Percentiles rank a stretch among this genome's conserved stretches.
Conservation (phyloP, 2,888 invertebrate genomes). For the Alcis repandata region DNA sequence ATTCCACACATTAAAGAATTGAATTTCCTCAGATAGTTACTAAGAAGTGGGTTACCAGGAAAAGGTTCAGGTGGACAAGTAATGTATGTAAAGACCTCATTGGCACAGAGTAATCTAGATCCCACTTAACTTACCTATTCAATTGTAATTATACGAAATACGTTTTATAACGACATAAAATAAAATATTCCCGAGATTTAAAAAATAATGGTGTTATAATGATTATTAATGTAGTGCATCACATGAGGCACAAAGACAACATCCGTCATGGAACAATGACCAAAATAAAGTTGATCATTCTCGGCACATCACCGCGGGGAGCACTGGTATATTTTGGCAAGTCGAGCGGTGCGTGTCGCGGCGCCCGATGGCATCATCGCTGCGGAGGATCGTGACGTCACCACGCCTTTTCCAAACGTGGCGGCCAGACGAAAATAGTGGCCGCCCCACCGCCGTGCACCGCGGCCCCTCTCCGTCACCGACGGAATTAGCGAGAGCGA, state of each 20-base stretch:
- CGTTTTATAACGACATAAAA: too few species aligned
- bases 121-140: too few species aligned
- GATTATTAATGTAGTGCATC: slow-evolving; percentile 14
- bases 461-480: slow-evolving; percentile 80
- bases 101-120: too few species aligned
- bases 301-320: slow-evolving; percentile 64
- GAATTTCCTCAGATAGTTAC: too few species aligned
- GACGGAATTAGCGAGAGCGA: slow-evolving; percentile 79
- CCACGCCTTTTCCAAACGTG: slow-evolving; percentile 85
- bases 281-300: slow-evolving; percentile 80
- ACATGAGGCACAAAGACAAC: slow-evolving; percentile 43
- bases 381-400: slow-evolving; percentile 84
- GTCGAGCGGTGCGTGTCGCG: slow-evolving; percentile 80
- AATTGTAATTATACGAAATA: background rate
- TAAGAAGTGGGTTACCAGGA: too few species aligned
- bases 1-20: too few species aligned
- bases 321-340: slow-evolving; percentile 84
- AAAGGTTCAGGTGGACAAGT: too few species aligned
- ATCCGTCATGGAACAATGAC: slow-evolving; percentile 73
- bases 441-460: slow-evolving; percentile 74
- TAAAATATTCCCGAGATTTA: background rate
- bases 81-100: too few species aligned
- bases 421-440: slow-evolving; percentile 86
- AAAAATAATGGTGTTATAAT: background rate
- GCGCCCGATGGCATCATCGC: slow-evolving; percentile 85